Percentiles rank a stretch among this genome's conserved stretches.
Conservation (phyloP, 1,140 invertebrate species). For the Drosophila carrolli region DNA sequence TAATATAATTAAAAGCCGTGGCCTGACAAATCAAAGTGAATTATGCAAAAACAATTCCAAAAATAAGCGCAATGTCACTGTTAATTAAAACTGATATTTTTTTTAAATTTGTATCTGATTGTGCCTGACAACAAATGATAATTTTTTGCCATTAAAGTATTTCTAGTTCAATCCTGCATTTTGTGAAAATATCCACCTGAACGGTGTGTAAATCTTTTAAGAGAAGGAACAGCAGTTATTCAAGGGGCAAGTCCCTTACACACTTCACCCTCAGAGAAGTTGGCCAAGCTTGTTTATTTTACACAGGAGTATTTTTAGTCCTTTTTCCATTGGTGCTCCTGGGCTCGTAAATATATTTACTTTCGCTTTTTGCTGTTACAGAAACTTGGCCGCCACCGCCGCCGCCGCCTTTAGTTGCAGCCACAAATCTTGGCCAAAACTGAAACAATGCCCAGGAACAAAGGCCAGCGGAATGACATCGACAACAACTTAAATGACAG, state of each 20-base stretch:
- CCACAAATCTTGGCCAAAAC: conserved; percentile 75
- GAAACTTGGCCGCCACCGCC: conserved; percentile 50
- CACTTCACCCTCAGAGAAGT: conserved; percentile 27
- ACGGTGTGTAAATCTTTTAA: conserved; percentile 35
- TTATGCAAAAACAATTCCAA: conserved; percentile 31
- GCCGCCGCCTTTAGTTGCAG: conserved; percentile 44
- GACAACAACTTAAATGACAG: conserved; percentile 82
- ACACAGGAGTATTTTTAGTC: conserved; percentile 72
- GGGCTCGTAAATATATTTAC: conserved; percentile 79
- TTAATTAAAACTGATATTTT: conserved; percentile 26
- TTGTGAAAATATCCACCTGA: conserved; percentile 1
- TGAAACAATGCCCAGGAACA: conserved; percentile 45
- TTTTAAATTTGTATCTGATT: neutral
- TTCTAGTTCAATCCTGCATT: neutral
- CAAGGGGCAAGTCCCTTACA: conserved; percentile 45
- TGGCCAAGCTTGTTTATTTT: conserved; percentile 68
- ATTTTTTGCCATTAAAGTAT: neutral
- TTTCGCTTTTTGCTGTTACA: conserved; percentile 65
- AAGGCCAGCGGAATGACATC: conserved; percentile 68
- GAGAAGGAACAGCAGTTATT: conserved; percentile 1
- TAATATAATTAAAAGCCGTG: conserved; percentile 57
- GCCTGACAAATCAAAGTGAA: conserved; percentile 36
- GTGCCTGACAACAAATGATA: too few species aligned
- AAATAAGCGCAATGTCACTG: conserved; percentile 5
- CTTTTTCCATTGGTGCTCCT: conserved; percentile 29